A percentile compares a stretch with the other conserved stretches of the same genome.
phyloP scores from a whole-genome alignment of 2,113 vertebrate species.

The Anser brachyrhynchus region DNA sequence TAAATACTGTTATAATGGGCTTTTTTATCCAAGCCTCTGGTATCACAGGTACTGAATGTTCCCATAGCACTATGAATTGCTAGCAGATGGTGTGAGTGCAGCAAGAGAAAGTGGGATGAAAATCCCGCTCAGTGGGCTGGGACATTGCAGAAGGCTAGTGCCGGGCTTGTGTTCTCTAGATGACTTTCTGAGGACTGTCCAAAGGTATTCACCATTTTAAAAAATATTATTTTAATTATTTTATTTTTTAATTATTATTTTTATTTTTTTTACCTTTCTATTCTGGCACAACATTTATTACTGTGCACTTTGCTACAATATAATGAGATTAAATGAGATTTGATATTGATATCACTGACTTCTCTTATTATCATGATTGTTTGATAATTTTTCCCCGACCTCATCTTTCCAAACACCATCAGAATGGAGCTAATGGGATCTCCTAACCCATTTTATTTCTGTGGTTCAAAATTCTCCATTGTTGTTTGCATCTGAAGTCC shows the following conservation, averaged over 20 bases:
- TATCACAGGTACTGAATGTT: slow-evolving; percentile 21
- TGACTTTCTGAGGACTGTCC: background rate
- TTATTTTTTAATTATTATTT: no score
- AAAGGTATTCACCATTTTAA: background rate
- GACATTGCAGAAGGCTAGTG: background rate
- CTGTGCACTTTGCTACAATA: background rate
- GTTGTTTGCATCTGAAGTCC: background rate
- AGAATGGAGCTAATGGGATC: background rate
- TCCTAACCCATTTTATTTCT: background rate
- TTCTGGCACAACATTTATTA: background rate
- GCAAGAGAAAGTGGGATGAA: background rate
- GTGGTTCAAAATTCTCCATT: background rate
- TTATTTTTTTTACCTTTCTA: background rate
- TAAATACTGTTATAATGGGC: background rate
- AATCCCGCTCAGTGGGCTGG: background rate
- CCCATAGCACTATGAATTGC: background rate
- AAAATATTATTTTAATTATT: no score
- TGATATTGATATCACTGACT: background rate
- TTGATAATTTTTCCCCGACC: background rate
- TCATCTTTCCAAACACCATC: background rate
- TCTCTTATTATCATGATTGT: background rate
- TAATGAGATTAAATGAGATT: background rate
- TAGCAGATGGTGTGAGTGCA: slow-evolving; percentile 39
- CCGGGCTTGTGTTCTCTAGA: background rate
- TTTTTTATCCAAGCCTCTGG: background rate